Percentiles rank a stretch among this genome's conserved stretches.
phyloP scores from a whole-genome alignment of 2,888 invertebrate genomes.

The Enchytraeus crypticus region DNA sequence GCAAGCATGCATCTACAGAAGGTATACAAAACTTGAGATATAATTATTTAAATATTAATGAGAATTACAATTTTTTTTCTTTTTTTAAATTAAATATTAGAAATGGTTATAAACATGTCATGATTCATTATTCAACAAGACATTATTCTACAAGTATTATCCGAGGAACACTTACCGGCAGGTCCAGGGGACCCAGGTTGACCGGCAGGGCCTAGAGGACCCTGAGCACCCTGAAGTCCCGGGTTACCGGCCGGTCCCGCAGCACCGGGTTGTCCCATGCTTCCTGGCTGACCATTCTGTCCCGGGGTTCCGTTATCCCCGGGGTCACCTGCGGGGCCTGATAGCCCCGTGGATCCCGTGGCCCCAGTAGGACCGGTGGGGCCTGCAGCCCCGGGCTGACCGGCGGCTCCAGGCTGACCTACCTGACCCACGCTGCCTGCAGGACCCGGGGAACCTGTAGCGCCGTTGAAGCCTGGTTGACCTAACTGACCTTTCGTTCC shows the following conservation, averaged over 20 bases:
- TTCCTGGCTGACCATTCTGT: slow-evolving; percentile 16
- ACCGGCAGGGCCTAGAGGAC: slow-evolving; percentile 18
- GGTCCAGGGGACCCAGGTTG: too few species aligned
- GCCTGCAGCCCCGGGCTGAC: not conserved
- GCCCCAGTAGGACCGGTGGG: not conserved
- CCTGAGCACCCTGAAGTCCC: slow-evolving; percentile 32
- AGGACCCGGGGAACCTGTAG: not conserved
- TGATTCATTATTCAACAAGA: too few species aligned
- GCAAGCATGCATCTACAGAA: too few species aligned
- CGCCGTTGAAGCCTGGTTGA: not conserved
- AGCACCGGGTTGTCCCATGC: slow-evolving; percentile 28
- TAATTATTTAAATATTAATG: too few species aligned
- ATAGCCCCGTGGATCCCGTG: not conserved
- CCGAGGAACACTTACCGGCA: too few species aligned
- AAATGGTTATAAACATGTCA: too few species aligned
- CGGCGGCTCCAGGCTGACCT: slow-evolving; percentile 7
- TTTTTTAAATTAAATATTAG: too few species aligned
- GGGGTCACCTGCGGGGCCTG: not conserved
- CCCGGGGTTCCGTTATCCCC: slow-evolving; percentile 2
- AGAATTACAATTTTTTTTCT: too few species aligned
- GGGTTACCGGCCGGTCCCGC: slow-evolving; percentile 20
- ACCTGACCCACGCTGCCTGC: not conserved
- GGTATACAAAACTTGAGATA: too few species aligned
- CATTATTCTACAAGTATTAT: too few species aligned
- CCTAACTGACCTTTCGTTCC: slow-evolving; percentile 6